Evolutionary conservation across 2,113 vertebrate genomes (phyloP), one percentile per base, ranked within the genome.

Genomic region (Ophiodon elongatus): DNA sequence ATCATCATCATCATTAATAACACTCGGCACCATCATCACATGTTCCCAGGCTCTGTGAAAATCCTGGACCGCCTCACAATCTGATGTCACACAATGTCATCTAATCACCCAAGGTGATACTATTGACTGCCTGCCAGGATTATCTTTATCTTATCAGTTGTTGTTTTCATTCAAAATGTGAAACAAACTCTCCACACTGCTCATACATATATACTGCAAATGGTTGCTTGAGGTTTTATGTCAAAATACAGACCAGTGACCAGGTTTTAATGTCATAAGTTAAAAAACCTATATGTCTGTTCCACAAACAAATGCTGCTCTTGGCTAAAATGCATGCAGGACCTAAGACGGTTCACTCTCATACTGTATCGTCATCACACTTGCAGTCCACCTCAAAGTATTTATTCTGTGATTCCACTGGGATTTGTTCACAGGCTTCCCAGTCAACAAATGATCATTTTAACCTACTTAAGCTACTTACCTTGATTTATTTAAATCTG

Each of bases 1-100:
- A 82, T 73, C 82, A 85, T 76, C 83, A 85, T 70, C 85, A 79
- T 80, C 83, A 85, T 79, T 77, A 79, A 29, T 31, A 52, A 69
- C 87, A 76, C 90, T 89, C 45, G 5, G 71, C 76, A 80, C 65
- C 76, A 76, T 83, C 73, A 65, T 85, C 73, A 64, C 89, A 88
- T 83, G 79, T 90, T 91, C 86, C 76, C 47, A 0, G 78, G 86
- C 85, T 69, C 79, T 89, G 91, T 89, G 83, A 89, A 88, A 85
- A 84, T 82, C 73, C 80, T 2, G 33, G 37, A 83, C 78, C 27
- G 7, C 75, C 83, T 85, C 60, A 65, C 73, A 25, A 76, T 39
- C 71, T 64, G 79, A 86, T 89, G 85, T 91, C 82, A 88, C 21
- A 15, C 75, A 85, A 81, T 73, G 78, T 87, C 85, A 79, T 85